Conservation (phyloP, 2,797 vertebrate species). For the Hyperoplus lanceolatus region DNA sequence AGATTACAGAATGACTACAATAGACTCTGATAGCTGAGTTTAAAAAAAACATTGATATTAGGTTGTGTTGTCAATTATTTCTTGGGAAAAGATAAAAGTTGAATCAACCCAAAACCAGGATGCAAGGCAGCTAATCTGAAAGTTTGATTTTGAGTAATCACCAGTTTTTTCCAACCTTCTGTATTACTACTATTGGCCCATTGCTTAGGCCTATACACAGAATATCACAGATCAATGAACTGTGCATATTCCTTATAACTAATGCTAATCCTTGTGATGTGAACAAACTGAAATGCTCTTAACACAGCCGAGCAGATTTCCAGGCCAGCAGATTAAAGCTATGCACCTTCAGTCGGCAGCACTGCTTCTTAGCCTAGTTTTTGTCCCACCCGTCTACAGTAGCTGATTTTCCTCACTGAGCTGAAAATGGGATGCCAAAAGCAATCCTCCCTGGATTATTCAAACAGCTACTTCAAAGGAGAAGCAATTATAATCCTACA, state of each 20-base stretch:
- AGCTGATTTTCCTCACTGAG: conserved; percentile 49
- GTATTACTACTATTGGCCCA: background rate
- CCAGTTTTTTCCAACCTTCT: background rate
- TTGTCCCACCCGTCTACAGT: background rate
- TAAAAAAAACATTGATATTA: background rate
- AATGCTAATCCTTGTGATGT: conserved; percentile 30
- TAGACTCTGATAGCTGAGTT: conserved; percentile 2
- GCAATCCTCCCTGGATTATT: conserved; percentile 79
- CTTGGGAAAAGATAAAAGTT: background rate
- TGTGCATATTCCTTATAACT: conserved; percentile 25
- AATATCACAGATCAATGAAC: conserved; percentile 18
- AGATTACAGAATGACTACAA: conserved; percentile 14
- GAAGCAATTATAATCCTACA: conserved; percentile 75
- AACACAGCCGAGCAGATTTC: conserved; percentile 58
- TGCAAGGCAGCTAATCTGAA: background rate
- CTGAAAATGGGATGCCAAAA: conserved; percentile 71
- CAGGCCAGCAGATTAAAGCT: conserved; percentile 60
- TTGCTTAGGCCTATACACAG: background rate
- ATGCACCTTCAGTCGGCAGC: conserved; percentile 51
- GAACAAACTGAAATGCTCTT: conserved; percentile 28
- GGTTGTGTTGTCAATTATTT: background rate
- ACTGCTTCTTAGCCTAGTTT: conserved; percentile 43
- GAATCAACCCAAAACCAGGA: background rate
- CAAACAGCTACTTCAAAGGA: conserved; percentile 78
- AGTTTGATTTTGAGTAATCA: background rate